Percentiles rank a stretch among this genome's conserved stretches.
Evolutionary conservation across 2,797 vertebrate species (phyloP).

Genomic region (Danio aesculapii): DNA sequence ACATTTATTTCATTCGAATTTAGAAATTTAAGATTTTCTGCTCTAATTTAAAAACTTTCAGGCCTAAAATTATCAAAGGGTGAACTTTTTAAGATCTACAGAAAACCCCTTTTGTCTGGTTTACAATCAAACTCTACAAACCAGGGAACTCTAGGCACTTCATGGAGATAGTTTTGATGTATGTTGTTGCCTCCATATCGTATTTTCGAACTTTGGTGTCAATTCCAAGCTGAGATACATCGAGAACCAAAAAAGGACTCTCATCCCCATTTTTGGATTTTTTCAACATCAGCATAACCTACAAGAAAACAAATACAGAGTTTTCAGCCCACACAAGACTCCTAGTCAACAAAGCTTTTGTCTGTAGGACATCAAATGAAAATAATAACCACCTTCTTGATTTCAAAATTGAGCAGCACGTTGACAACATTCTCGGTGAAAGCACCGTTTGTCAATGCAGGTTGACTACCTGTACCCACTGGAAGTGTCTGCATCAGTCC

Average conservation of each 20-base stretch:
- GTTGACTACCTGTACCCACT: slow-evolving; percentile 8
- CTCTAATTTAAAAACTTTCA: no score
- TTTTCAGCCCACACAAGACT: not conserved
- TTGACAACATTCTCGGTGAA: slow-evolving; percentile 78
- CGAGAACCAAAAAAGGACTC: slow-evolving; percentile 82
- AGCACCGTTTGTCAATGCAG: slow-evolving; percentile 33
- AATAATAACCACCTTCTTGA: slow-evolving; percentile 84
- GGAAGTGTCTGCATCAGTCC: slow-evolving; percentile 49
- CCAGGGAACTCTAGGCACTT: slow-evolving; percentile 88
- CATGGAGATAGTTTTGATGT: slow-evolving; percentile 87
- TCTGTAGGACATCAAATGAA: not conserved
- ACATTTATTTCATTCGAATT: no score
- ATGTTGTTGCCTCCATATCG: slow-evolving; percentile 84
- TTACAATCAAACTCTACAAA: slow-evolving; percentile 65
- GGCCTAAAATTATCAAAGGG: no score
- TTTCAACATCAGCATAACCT: slow-evolving; percentile 88
- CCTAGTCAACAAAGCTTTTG: not conserved
- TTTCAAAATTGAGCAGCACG: slow-evolving; percentile 90
- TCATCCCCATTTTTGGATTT: slow-evolving; percentile 77
- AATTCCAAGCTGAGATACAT: slow-evolving; percentile 85
- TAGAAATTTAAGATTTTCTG: no score
- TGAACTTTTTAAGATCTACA: no score
- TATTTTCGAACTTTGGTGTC: slow-evolving; percentile 84
- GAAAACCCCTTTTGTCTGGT: no score
- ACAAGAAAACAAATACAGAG: slow-evolving; percentile 22